Evolutionary conservation across 2,888 invertebrate genomes (phyloP).

Genomic region (Kuschelorhynchus macadamiae): DNA sequence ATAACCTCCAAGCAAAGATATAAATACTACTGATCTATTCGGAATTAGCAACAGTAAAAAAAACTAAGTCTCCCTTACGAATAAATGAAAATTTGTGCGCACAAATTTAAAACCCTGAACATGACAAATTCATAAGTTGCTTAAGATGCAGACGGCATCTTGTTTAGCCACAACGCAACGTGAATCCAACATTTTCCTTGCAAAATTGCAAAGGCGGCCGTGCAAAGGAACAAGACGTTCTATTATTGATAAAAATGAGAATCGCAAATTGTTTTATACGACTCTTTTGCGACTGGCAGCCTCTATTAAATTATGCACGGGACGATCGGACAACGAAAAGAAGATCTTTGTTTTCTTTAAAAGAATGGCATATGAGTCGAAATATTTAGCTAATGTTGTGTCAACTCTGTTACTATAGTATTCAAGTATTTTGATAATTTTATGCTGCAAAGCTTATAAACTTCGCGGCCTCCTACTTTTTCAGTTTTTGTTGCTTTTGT

Average conservation of each 20-base stretch:
- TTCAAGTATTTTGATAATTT: not conserved
- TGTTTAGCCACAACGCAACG: slow-evolving; percentile 37
- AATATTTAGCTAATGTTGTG: not conserved
- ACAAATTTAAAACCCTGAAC: slow-evolving; percentile 20
- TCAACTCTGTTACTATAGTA: not conserved
- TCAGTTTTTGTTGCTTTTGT: not conserved
- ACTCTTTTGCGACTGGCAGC: slow-evolving; percentile 61
- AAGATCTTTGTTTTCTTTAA: not conserved
- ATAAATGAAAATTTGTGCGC: slow-evolving; percentile 17
- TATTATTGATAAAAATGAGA: slow-evolving; percentile 68
- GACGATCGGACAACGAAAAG: slow-evolving; percentile 27
- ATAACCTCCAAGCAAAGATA: no score
- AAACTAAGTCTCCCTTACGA: not conserved
- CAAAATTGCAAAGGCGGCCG: slow-evolving; percentile 40
- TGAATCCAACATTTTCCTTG: slow-evolving; percentile 40
- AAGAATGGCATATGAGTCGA: not conserved
- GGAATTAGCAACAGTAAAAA: not conserved
- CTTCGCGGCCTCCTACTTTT: no score
- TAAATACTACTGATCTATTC: no score
- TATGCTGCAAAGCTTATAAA: not conserved
- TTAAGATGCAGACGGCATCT: slow-evolving; percentile 59
- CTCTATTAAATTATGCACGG: slow-evolving; percentile 64
- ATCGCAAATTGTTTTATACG: slow-evolving; percentile 68
- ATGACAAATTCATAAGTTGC: slow-evolving; percentile 56
- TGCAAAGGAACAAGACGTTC: slow-evolving; percentile 61